Evolutionary conservation across 37 sponge, comb jelly and placozoan genomes (phyloP).

Genomic region (Ephydatia muelleri): DNA sequence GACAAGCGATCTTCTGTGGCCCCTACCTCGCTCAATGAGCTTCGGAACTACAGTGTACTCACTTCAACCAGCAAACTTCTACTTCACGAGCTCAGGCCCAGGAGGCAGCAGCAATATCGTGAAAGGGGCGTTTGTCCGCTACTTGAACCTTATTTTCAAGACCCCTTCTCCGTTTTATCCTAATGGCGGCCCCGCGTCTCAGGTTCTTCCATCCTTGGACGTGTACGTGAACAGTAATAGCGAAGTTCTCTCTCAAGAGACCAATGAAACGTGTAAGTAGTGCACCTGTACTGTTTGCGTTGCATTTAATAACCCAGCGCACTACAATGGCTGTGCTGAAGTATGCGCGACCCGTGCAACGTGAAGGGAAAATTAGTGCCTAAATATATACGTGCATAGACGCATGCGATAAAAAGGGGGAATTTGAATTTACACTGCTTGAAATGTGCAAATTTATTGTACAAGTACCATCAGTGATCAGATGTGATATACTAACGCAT

Average conservation of each 20-base stretch:
- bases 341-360: too few relatives aligned
- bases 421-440: too few relatives aligned
- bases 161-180: constrained; percentile 36
- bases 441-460: too few relatives aligned
- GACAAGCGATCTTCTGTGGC: constrained; percentile 56
- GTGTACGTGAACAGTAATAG: constrained; percentile 43
- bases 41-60: constrained; percentile 20
- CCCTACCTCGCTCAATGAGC: constrained; percentile 22
- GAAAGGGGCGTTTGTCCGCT: constrained; percentile 63
- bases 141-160: constrained; percentile 55
- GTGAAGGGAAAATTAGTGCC: too few relatives aligned
- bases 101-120: constrained; percentile 44
- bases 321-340: too few relatives aligned
- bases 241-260: constrained; percentile 45
- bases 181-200: neutral
- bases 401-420: too few relatives aligned
- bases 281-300: neutral
- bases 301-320: neutral
- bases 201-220: constrained; percentile 10
- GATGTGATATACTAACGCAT: too few relatives aligned
- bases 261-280: constrained; percentile 69
- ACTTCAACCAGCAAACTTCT: constrained; percentile 39
- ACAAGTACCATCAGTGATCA: too few relatives aligned
- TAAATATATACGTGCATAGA: too few relatives aligned
- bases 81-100: constrained; percentile 31